A percentile compares a stretch with the other conserved stretches of the same genome.
Conservation (phyloP, 2,113 vertebrate genomes). For the Pelecanoides urinatrix region DNA sequence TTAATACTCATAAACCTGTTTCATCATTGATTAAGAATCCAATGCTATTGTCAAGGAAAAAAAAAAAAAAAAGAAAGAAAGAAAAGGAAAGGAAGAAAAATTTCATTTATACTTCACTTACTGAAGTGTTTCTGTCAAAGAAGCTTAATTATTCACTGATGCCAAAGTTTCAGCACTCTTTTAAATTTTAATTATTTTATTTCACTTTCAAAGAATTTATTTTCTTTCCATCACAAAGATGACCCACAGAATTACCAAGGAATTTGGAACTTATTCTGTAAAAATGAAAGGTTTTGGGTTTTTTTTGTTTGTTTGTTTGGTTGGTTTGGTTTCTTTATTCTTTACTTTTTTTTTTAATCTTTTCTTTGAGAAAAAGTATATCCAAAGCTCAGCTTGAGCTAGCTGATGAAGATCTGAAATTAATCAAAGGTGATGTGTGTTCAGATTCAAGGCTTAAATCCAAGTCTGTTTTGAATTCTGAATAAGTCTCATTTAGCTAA, state of each 20-base stretch:
- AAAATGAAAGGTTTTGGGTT: background rate
- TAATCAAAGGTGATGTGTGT: background rate
- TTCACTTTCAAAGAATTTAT: background rate
- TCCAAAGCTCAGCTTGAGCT: background rate
- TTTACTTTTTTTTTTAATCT: background rate
- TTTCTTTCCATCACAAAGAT: background rate
- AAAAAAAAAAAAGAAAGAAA: background rate
- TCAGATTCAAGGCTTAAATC: background rate
- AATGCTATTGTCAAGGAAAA: background rate
- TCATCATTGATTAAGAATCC: background rate
- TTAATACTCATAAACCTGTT: background rate
- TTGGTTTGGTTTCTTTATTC: accelerated
- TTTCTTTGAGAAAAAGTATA: background rate
- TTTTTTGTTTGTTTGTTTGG: accelerated
- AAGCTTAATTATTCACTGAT: background rate
- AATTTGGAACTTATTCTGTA: background rate
- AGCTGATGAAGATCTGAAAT: background rate
- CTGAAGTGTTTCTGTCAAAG: background rate
- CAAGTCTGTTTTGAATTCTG: background rate
- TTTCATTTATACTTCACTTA: background rate
- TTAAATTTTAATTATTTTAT: background rate
- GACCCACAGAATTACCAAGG: background rate
- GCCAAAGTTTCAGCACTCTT: background rate
- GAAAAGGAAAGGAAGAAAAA: background rate
- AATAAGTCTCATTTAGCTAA: background rate